phyloP scores from a whole-genome alignment of 1,140 invertebrate genomes.

The Brachionus calyciflorus region DNA sequence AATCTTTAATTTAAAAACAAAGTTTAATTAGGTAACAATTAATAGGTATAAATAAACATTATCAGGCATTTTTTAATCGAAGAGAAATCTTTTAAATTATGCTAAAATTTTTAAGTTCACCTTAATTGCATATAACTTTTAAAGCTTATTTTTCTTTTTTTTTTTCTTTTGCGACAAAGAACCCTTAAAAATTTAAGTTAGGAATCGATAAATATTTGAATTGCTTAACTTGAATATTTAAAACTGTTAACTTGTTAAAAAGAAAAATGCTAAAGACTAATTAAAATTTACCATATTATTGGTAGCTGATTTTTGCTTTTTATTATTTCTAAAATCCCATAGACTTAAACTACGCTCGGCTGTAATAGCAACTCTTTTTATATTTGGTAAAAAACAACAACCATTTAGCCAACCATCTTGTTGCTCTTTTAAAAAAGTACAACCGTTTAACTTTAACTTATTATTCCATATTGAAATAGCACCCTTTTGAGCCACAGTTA shows the following conservation, averaged over 20 bases:
- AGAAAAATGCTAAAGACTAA: background rate
- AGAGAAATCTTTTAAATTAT: no score
- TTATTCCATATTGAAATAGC: conserved; percentile 56
- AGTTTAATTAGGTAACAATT: no score
- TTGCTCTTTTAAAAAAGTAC: conserved; percentile 52
- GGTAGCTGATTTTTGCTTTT: conserved; percentile 49
- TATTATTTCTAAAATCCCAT: conserved; percentile 58
- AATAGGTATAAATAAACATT: no score
- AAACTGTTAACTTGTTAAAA: no score
- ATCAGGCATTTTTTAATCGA: no score
- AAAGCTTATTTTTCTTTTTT: no score
- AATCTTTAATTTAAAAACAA: background rate
- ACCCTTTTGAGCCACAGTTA: conserved; percentile 58
- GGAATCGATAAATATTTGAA: background rate
- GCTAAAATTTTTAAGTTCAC: no score
- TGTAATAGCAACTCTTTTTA: conserved; percentile 54
- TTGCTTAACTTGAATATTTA: background rate
- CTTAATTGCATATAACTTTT: no score
- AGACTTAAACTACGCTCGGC: conserved; percentile 57
- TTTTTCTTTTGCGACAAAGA: no score
- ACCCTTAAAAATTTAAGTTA: no score
- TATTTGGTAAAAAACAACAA: conserved; percentile 56
- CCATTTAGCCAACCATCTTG: conserved; percentile 58
- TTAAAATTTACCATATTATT: conserved; percentile 28
- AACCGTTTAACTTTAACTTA: conserved; percentile 54